Evolutionary conservation across 2,888 invertebrate species (phyloP), one percentile per base, ranked within the genome.

Genomic region (Diarsia mendica): DNA sequence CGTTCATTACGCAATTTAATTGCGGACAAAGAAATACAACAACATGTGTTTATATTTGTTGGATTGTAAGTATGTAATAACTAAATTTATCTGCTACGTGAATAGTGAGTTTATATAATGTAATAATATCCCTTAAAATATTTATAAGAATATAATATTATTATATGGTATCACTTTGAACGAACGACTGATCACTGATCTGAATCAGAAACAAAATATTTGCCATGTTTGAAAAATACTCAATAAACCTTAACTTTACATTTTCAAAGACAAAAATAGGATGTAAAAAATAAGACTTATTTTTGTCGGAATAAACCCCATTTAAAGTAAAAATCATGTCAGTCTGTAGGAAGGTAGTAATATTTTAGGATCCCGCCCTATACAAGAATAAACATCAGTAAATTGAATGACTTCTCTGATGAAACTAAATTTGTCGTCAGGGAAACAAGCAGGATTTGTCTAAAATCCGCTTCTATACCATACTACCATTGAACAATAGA

Each of bases 1-100:
- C 71, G 69, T 79, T 77, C 77, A 81, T 85, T 80, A 73, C 70
- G n/a, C 63, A 64, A 83, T 80, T 80, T 80, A 67, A 79, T 83
- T 80, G 80, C 67, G 28, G 33, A 58, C 84, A 80, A 80, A 80
- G 80, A 80, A 80, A 80, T 77, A 67, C 18, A 83, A 48, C 68
- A 48, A 46, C 13, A 63, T 79, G 20, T 39, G 79, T 51, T 49
- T 63, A n/a, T 55, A 28, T 77, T 78, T 78, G 11, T 64, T n/a
- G 1, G 13, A 5, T 13, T 51, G 1, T 18, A 49, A 11, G 13
- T 46, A 2, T 20, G 4, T 46, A 0, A 66, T 48, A 28, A 28
- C 9, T 13, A 13, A 9, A 49, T 58, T n/a, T 23, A 15, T 48
- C 11, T 49, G 2, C 13, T 5, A 9, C 8, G 11, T 13, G 23